phyloP scores from a whole-genome alignment of 2,797 vertebrate species.

The Diglossa cyanea region DNA sequence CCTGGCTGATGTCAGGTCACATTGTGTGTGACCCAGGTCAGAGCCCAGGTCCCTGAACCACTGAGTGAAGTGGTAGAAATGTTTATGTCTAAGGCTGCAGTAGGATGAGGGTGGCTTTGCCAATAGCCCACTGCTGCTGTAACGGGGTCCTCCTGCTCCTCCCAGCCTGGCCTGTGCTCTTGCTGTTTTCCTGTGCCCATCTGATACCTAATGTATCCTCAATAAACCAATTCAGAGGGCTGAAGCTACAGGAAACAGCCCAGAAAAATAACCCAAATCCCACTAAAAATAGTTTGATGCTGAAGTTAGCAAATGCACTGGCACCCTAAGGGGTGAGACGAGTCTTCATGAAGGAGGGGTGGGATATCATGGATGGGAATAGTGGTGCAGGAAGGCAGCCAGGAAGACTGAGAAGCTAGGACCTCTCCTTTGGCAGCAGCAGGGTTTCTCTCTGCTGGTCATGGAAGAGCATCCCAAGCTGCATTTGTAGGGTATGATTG shows the following conservation, averaged over 20 bases:
- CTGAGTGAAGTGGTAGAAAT: neutral
- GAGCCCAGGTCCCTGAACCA: neutral
- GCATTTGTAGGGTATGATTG: accelerated
- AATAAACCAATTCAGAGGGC: neutral
- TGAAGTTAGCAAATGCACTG: neutral
- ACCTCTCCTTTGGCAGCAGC: no score
- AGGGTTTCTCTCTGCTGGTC: neutral
- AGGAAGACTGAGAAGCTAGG: accelerated
- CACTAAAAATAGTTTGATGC: neutral
- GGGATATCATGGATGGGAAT: neutral
- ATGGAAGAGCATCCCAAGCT: neutral
- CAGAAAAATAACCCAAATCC: neutral
- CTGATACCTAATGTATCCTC: neutral
- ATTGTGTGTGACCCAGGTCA: conserved; percentile 23
- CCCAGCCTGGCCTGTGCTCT: neutral
- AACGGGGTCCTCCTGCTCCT: accelerated
- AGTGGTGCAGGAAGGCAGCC: neutral
- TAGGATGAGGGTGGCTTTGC: neutral
- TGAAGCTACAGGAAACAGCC: neutral
- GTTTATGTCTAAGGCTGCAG: neutral
- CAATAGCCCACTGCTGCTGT: neutral
- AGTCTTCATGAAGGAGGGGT: neutral
- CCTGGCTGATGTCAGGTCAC: neutral
- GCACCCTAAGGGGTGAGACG: neutral
- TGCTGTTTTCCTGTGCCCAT: neutral